Evolutionary conservation across 1,140 invertebrate genomes (phyloP).

Genomic region (Drosophila sturtevanti): DNA sequence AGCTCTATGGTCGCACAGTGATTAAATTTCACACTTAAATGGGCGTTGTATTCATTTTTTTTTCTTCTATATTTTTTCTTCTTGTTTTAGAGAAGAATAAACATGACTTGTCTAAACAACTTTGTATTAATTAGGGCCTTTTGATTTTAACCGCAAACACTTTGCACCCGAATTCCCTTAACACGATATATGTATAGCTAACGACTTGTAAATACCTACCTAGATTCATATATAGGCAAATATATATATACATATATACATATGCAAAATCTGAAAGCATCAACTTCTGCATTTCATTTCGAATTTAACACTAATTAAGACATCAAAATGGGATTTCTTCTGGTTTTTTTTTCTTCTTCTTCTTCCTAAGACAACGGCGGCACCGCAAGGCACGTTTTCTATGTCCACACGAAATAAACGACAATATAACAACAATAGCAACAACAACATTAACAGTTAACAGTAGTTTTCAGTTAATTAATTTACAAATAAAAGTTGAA

Average conservation of each 20-base stretch:
- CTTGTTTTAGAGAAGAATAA: constrained; percentile 14
- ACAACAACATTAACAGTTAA: constrained; percentile 57
- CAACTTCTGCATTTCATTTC: constrained; percentile 45
- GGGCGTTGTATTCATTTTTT: constrained; percentile 14
- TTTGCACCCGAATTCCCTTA: constrained; percentile 22
- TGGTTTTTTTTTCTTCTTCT: neutral
- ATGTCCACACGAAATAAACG: constrained; percentile 38
- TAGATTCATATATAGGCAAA: neutral
- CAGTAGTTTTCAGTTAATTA: constrained; percentile 75
- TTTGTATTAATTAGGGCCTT: constrained; percentile 59
- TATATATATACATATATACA: neutral
- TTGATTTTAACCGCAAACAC: constrained; percentile 58
- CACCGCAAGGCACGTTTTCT: constrained; percentile 56
- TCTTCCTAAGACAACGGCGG: neutral
- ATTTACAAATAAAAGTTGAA: constrained; percentile 54
- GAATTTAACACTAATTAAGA: constrained; percentile 64
- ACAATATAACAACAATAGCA: neutral
- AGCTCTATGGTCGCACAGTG: constrained; percentile 63
- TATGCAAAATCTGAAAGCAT: constrained; percentile 16
- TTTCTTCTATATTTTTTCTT: neutral
- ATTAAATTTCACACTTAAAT: constrained; percentile 75
- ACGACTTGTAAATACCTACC: neutral
- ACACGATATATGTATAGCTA: too few species aligned
- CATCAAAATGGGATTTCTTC: constrained; percentile 52
- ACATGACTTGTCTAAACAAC: constrained; percentile 58